These are phyloP conservation scores for Heteromormyrus szaboi DNA, from an alignment of 2,797 vertebrate genomes.

Conservation along the genomic window DNA sequence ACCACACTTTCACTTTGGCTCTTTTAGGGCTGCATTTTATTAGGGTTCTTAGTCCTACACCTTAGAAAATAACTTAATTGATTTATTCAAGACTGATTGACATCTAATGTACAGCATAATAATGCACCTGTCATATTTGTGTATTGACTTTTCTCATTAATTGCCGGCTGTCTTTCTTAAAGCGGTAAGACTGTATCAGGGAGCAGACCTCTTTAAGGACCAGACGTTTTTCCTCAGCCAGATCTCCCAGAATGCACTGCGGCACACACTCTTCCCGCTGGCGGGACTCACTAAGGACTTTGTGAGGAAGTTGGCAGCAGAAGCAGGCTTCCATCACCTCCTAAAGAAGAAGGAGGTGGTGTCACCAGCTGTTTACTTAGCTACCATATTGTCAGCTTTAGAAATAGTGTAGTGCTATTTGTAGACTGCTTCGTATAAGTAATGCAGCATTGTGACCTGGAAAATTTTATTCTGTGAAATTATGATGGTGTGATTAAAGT, in stretches of 20 bases:
- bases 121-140: not conserved
- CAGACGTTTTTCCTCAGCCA: conserved; percentile 98
- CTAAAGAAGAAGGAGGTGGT: conserved; percentile 88
- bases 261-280: conserved; percentile 81
- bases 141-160: not conserved
- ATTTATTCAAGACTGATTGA: not conserved
- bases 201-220: conserved; percentile 84
- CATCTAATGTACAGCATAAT: conserved; percentile 1
- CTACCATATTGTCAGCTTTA: not conserved
- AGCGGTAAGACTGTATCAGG: conserved; percentile 78
- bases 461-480: not conserved
- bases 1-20: not conserved
- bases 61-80: not conserved
- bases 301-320: conserved; percentile 86
- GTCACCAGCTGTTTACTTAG: not conserved
- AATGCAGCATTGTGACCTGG: not conserved
- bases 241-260: conserved; percentile 81
- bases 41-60: not conserved
- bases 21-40: not conserved
- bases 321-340: conserved; percentile 81
- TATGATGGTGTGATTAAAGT: not conserved
- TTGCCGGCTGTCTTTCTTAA: not conserved
- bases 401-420: not conserved
- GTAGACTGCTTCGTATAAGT: not conserved
- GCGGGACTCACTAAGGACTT: conserved; percentile 83